These are phyloP conservation scores for Volucella inflata DNA, from an alignment of 2,888 invertebrate species.

Conservation along the genomic window DNA sequence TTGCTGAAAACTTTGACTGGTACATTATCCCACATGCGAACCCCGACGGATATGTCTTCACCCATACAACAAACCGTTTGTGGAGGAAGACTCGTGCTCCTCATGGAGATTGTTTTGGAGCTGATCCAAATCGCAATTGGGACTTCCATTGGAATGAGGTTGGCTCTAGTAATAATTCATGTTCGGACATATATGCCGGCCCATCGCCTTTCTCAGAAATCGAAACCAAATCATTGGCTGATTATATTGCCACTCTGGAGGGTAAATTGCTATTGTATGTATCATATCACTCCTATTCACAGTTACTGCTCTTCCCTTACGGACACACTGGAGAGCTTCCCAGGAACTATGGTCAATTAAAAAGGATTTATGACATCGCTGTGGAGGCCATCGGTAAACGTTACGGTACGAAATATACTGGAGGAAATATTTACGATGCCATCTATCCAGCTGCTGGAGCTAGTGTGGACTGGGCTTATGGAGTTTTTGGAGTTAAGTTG, in stretches of 20 bases:
- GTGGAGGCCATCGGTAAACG: slow-evolving; percentile 80
- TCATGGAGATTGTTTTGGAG: slow-evolving; percentile 86
- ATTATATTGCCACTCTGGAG: slow-evolving; percentile 85
- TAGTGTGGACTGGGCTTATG: slow-evolving; percentile 88
- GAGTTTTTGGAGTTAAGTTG: slow-evolving; percentile 85
- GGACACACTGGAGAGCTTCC: slow-evolving; percentile 85
- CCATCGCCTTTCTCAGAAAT: slow-evolving; percentile 88
- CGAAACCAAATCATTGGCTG: slow-evolving; percentile 86
- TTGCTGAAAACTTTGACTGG: slow-evolving; percentile 87
- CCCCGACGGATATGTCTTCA: slow-evolving; percentile 90
- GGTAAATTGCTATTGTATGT: slow-evolving; percentile 86
- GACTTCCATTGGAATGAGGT: slow-evolving; percentile 87
- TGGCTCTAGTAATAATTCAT: slow-evolving; percentile 86
- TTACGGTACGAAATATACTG: slow-evolving; percentile 83
- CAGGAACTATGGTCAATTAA: slow-evolving; percentile 85
- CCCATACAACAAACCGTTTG: slow-evolving; percentile 86
- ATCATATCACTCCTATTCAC: slow-evolving; percentile 90
- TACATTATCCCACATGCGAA: slow-evolving; percentile 90
- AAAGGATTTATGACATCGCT: slow-evolving; percentile 80
- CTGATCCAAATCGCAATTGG: slow-evolving; percentile 92
- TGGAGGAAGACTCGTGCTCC: slow-evolving; percentile 88
- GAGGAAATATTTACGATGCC: slow-evolving; percentile 84
- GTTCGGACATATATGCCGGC: slow-evolving; percentile 88
- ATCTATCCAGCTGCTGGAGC: slow-evolving; percentile 86
- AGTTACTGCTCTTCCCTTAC: slow-evolving; percentile 88